These are phyloP conservation scores for Samia ricini DNA, from an alignment of 1,140 invertebrate species.

Conservation along the genomic window DNA sequence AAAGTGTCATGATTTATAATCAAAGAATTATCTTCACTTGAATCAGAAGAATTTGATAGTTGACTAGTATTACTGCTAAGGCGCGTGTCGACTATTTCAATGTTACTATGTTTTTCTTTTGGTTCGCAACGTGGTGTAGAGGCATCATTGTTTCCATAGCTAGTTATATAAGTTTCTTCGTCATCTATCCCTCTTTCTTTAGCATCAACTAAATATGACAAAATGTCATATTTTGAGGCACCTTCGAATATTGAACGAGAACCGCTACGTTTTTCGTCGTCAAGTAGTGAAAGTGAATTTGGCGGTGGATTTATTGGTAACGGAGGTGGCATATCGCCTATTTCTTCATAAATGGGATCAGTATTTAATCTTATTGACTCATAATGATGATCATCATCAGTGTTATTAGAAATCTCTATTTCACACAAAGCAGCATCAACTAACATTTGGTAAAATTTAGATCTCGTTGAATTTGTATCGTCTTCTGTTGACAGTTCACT, in stretches of 20 bases:
- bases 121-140: constrained; percentile 78
- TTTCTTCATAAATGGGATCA: constrained; percentile 95
- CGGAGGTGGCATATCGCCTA: constrained; percentile 87
- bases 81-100: constrained; percentile 74
- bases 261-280: constrained; percentile 82
- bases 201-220: constrained; percentile 92
- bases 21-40: constrained; percentile 83
- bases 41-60: constrained; percentile 81
- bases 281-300: constrained; percentile 74
- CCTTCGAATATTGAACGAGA: constrained; percentile 88
- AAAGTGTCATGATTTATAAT: constrained; percentile 78
- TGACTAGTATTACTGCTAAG: constrained; percentile 79
- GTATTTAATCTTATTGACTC: constrained; percentile 85
- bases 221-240: constrained; percentile 92
- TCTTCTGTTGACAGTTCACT: constrained; percentile 80
- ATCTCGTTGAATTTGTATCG: constrained; percentile 78
- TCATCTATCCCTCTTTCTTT: constrained; percentile 85
- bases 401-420: constrained; percentile 79
- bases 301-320: constrained; percentile 86
- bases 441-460: constrained; percentile 84
- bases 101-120: constrained; percentile 74
- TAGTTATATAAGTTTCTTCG: constrained; percentile 80
- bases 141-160: constrained; percentile 77
- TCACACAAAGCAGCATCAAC: constrained; percentile 81
- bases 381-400: constrained; percentile 85